Base-by-base conservation (phyloP, 2,113 vertebrate genomes). In the Papio anubis region DNA sequence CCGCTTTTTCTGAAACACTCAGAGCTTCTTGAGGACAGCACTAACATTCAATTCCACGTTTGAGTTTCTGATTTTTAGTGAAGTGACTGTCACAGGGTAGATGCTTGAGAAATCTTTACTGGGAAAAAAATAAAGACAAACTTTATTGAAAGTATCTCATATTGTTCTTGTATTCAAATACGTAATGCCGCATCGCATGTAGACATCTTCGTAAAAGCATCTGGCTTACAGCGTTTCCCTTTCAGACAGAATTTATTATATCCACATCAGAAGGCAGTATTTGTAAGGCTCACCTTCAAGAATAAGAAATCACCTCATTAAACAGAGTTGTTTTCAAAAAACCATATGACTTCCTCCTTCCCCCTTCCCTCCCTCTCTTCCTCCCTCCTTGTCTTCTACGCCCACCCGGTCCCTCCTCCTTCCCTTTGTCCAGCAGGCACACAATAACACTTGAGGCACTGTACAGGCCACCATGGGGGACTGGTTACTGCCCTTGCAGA, bases 251-350 rank as follows among this genome's bases (percentile, higher is more conserved):
- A 55, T 64, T 81, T 32, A n/a, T 50, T 66, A 23, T 23, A 50
- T 21, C 7, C 32, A 20, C 30, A 9, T 45, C 59, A 66, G 87
- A 94, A 96, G 75, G n/a, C 30, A 27, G 72, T 9, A 48, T 40
- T 43, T 35, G 21, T 70, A 80, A 40, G 32, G 25, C 50, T 27
- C 79, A 59, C 2, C 52, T 91, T 73, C 38, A 85, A 78, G 25
- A 92, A 70, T 38, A 81, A 96, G 75, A 93, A 52, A 27, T 68
- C 32, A 59, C 64, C 61, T 76, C 59, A 21, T 35, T 90, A 59
- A 89, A 50, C 21, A 23, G 17, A 25, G 35, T 6, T 50, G 18
- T 78, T 38, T 68, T 66, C 57, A 64, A 82, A 81, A 48, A 91
- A 55, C 20, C 10, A 43, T 48, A 30, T 14, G 13, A 45, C 48